Percentiles rank a stretch among this genome's conserved stretches.
phyloP scores from a whole-genome alignment of 2,113 vertebrate species.

The Plecotus auritus region DNA sequence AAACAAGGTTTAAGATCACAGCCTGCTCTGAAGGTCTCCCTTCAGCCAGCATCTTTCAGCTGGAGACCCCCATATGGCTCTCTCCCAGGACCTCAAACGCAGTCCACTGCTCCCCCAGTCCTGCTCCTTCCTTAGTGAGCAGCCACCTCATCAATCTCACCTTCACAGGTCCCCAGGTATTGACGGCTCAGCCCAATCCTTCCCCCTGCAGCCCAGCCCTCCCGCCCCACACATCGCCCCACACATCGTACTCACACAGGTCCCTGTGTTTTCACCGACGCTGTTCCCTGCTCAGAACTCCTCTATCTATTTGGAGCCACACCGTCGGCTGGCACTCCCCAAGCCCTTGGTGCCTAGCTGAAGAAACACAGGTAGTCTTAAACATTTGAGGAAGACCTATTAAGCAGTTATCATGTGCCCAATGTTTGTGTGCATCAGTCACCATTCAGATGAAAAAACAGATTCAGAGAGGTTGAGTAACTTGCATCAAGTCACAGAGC shows the following conservation, averaged over 20 bases:
- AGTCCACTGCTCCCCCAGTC: not conserved
- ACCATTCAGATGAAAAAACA: not conserved
- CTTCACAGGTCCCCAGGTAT: not conserved
- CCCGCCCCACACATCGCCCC: not conserved
- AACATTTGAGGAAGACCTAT: not conserved
- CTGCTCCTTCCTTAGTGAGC: not conserved
- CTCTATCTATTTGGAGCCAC: not conserved
- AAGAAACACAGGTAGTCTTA: not conserved
- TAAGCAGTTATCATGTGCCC: not conserved
- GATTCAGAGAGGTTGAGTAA: not conserved
- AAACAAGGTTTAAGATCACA: not conserved
- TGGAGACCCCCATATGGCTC: fast-evolving
- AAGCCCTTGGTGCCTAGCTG: not conserved
- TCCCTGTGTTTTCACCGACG: not conserved
- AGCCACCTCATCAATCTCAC: not conserved
- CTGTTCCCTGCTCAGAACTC: not conserved
- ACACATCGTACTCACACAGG: not conserved
- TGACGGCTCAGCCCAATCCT: not conserved
- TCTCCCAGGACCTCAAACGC: not conserved
- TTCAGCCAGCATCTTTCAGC: not conserved
- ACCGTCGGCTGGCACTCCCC: not conserved
- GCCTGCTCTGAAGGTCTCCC: not conserved
- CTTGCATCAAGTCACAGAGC: not conserved
- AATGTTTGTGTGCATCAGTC: not conserved
- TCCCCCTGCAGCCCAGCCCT: not conserved